Evolutionary conservation across 2,113 vertebrate genomes (phyloP).

Genomic region (Oreocharis arfaki): DNA sequence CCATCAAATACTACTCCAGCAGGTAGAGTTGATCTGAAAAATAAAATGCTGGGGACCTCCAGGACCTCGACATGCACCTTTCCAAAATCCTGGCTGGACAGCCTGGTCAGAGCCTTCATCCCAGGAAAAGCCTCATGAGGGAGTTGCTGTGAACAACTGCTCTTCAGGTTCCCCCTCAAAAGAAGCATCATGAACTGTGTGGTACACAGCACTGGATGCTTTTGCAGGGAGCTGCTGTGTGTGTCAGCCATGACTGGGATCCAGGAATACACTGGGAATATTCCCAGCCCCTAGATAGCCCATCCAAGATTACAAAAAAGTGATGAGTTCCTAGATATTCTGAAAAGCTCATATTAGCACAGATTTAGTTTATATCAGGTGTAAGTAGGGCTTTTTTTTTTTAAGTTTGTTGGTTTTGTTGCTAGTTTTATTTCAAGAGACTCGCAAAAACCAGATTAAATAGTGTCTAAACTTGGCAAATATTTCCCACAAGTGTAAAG

Average conservation of each 20-base stretch:
- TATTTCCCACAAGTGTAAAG: background rate
- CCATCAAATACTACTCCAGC: background rate
- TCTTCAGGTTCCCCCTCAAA: background rate
- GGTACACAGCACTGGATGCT: rapidly evolving
- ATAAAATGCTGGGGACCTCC: background rate
- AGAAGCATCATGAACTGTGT: background rate
- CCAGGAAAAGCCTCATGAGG: background rate
- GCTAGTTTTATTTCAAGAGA: background rate
- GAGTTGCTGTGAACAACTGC: no score
- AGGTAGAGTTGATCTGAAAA: background rate
- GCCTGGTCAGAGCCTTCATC: background rate
- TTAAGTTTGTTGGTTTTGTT: background rate
- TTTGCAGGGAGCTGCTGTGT: background rate
- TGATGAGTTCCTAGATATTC: background rate
- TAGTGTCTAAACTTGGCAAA: background rate
- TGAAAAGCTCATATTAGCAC: background rate
- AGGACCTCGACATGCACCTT: background rate
- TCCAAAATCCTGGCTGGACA: background rate
- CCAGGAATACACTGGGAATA: background rate
- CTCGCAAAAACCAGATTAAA: background rate
- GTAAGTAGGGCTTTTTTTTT: background rate
- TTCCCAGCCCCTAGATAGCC: background rate
- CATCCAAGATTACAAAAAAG: background rate
- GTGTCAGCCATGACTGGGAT: background rate
- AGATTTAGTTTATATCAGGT: background rate